A percentile compares a stretch with the other conserved stretches of the same genome.
Evolutionary conservation across 92 coral and sea anemone species (phyloP).

Genomic region (Desmophyllum pertusum): DNA sequence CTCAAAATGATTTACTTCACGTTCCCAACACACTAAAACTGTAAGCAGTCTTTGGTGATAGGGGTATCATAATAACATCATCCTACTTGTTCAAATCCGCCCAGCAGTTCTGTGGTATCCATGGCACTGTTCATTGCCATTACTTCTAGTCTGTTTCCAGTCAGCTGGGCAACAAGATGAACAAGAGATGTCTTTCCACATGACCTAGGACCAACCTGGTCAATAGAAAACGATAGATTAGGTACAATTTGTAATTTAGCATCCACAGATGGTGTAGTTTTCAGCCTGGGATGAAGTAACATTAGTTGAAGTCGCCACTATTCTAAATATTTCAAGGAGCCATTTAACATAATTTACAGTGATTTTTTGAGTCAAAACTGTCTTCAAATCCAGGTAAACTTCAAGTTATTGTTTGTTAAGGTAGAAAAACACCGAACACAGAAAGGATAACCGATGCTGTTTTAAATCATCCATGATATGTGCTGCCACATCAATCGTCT

Average conservation of each 20-base stretch:
- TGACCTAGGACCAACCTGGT: conserved; percentile 89
- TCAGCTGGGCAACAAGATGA: conserved; percentile 83
- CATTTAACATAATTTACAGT: too few relatives aligned
- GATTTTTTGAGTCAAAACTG: too few relatives aligned
- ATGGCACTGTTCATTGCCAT: conserved; percentile 98
- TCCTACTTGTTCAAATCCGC: conserved; percentile 95
- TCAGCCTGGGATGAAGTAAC: background rate
- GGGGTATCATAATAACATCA: background rate
- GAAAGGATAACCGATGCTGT: too few relatives aligned
- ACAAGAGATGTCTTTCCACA: conserved; percentile 94
- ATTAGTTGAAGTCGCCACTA: background rate
- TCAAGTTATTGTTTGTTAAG: too few relatives aligned
- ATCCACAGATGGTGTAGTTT: background rate
- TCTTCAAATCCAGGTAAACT: too few relatives aligned
- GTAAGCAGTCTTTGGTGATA: background rate
- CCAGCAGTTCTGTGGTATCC: conserved; percentile 96
- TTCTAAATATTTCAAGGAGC: too few relatives aligned
- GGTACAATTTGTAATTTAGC: background rate
- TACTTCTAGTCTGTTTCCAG: conserved; percentile 90
- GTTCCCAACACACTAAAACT: background rate
- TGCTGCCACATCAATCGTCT: too few relatives aligned
- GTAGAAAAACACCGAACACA: too few relatives aligned
- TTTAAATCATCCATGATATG: too few relatives aligned
- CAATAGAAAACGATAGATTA: background rate
- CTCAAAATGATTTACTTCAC: background rate